A percentile compares a stretch with the other conserved stretches of the same genome.
These are phyloP conservation scores for Manis javanica DNA, from an alignment of 2,797 vertebrate species.

Conservation along the genomic window DNA sequence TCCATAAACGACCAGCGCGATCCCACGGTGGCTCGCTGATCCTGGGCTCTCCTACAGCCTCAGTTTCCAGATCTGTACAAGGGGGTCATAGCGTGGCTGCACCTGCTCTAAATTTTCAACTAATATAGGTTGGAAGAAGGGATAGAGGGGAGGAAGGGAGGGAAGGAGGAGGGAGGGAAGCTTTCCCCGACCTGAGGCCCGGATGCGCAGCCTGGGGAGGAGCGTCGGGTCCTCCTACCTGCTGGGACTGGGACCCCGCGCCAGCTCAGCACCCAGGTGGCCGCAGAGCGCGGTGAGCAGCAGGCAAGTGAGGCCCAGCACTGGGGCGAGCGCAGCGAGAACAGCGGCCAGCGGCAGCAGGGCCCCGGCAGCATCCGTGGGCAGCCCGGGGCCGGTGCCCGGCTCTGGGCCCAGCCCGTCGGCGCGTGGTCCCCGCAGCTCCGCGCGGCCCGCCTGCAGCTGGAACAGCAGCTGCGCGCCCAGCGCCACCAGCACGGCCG, in stretches of 20 bases:
- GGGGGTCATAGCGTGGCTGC: neutral
- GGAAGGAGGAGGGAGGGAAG: neutral
- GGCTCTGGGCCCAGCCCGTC: slow-evolving; percentile 78
- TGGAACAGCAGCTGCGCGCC: slow-evolving; percentile 93
- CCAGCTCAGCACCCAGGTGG: slow-evolving; percentile 91
- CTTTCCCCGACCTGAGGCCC: neutral
- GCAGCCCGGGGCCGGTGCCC: slow-evolving; percentile 79
- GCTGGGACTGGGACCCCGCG: slow-evolving; percentile 87
- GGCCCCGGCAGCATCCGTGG: slow-evolving; percentile 82
- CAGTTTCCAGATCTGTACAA: neutral
- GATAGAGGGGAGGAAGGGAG: neutral
- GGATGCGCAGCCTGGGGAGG: slow-evolving; percentile 29
- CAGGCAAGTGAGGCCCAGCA: slow-evolving; percentile 91
- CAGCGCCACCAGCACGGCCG: slow-evolving; percentile 92
- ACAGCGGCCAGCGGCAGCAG: slow-evolving; percentile 90
- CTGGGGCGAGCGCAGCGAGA: slow-evolving; percentile 91
- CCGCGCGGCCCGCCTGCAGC: slow-evolving; percentile 88
- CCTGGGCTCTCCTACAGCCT: neutral
- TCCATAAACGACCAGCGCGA: neutral
- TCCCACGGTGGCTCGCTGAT: neutral
- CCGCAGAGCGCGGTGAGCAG: slow-evolving; percentile 93
- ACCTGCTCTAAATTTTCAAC: neutral
- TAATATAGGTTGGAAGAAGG: neutral
- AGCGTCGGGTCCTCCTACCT: slow-evolving; percentile 87
- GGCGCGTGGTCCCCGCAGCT: slow-evolving; percentile 38